Conservation (phyloP, 2,797 vertebrate genomes). For the Falco naumanni region DNA sequence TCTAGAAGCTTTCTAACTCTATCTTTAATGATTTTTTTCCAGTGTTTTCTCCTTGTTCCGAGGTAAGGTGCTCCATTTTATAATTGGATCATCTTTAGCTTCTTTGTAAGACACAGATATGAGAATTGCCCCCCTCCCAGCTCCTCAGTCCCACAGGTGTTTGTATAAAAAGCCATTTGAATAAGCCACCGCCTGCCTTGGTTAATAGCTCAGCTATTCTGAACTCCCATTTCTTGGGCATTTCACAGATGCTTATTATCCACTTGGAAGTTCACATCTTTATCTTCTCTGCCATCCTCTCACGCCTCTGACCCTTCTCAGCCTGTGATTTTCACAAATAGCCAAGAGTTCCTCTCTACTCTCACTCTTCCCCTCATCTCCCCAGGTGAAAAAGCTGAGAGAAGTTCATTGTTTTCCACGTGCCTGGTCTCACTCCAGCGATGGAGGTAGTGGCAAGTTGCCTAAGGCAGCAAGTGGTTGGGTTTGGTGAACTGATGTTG, state of each 20-base stretch:
- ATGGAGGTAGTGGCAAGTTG: background rate
- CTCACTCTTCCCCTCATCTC: background rate
- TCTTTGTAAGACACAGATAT: background rate
- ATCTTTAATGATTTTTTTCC: conserved; percentile 44
- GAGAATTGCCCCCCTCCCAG: background rate
- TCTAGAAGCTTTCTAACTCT: conserved; percentile 55
- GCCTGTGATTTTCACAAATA: background rate
- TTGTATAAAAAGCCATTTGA: background rate
- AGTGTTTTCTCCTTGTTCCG: conserved; percentile 9
- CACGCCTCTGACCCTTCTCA: background rate
- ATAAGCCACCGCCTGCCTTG: background rate
- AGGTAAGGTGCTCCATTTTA: background rate
- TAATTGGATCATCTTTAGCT: conserved; percentile 48
- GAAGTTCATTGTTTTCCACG: background rate
- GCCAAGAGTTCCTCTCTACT: background rate
- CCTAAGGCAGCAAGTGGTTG: background rate
- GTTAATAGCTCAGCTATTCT: background rate
- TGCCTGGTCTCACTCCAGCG: background rate
- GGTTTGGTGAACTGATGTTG: background rate
- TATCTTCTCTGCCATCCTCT: background rate
- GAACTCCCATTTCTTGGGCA: background rate
- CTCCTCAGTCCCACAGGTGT: background rate
- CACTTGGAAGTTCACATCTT: background rate
- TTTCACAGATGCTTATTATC: rapidly evolving
- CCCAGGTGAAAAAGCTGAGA: background rate